Conservation (phyloP, 2,797 vertebrate species). For the Manis crassicaudata region DNA sequence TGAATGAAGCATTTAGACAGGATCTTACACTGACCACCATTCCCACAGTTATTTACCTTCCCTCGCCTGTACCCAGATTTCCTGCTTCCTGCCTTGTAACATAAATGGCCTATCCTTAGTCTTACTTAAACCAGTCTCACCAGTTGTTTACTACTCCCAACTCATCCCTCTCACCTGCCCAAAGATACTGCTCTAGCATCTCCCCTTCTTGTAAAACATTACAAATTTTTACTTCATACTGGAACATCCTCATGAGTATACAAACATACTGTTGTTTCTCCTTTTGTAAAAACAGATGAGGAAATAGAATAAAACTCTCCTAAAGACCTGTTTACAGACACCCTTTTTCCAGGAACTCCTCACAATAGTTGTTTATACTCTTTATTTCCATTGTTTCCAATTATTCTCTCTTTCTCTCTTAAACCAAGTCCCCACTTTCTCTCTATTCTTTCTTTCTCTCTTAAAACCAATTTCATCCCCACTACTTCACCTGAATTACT, state of each 20-base stretch:
- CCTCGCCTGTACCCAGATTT: not conserved
- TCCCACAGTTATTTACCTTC: not conserved
- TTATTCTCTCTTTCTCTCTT: not conserved
- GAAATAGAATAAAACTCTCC: not conserved
- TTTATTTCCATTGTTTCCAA: not conserved
- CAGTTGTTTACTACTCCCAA: not conserved
- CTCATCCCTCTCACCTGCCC: not conserved
- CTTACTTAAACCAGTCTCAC: not conserved
- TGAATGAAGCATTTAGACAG: not conserved
- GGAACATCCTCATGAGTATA: not conserved
- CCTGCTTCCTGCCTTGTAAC: not conserved
- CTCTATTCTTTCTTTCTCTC: not conserved
- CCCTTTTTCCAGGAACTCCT: not conserved
- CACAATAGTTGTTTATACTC: not conserved
- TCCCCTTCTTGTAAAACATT: not conserved
- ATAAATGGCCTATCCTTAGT: not conserved
- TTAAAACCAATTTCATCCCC: not conserved
- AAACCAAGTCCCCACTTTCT: not conserved
- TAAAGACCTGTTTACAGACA: not conserved
- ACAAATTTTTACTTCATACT: not conserved
- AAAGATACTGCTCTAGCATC: not conserved
- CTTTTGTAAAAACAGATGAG: not conserved
- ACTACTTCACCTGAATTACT: not conserved
- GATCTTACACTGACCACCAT: not conserved
- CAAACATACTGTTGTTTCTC: not conserved